Evolutionary conservation across 2,797 vertebrate genomes (phyloP).

Genomic region (Semotilus atromaculatus): DNA sequence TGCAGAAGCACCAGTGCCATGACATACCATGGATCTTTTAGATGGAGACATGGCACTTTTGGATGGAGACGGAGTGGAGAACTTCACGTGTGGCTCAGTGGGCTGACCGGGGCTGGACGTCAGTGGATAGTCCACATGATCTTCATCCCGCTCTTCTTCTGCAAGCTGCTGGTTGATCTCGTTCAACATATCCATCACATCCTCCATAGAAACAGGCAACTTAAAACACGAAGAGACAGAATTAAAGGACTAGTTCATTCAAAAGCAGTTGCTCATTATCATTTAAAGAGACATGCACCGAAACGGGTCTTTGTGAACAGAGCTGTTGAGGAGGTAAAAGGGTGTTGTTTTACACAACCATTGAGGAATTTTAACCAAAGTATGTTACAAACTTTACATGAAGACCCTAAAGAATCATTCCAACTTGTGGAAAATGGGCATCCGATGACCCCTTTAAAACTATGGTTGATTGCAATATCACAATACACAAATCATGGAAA

Average conservation of each 20-base stretch:
- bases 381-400: no score
- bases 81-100: slow-evolving; percentile 79
- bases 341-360: no score
- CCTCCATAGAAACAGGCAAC: slow-evolving; percentile 92
- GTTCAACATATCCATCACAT: slow-evolving; percentile 89
- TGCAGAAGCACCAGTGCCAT: background rate
- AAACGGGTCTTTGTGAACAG: no score
- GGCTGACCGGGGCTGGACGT: slow-evolving; percentile 82
- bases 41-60: slow-evolving; percentile 87
- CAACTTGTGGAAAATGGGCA: no score
- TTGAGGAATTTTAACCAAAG: no score
- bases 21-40: slow-evolving; percentile 87
- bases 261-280: background rate
- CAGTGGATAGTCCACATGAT: slow-evolving; percentile 61
- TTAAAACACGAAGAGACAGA: slow-evolving; percentile 52
- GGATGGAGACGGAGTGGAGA: slow-evolving; percentile 87
- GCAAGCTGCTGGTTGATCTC: slow-evolving; percentile 91
- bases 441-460: no score
- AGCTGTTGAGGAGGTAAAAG: no score
- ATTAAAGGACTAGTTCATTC: background rate
- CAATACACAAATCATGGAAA: no score
- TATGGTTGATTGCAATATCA: no score
- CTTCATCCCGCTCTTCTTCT: slow-evolving; percentile 75
- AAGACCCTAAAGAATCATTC: no score
- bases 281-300: no score